Base-by-base conservation (phyloP, 2,888 invertebrate species). In the Orthosia gothica region DNA sequence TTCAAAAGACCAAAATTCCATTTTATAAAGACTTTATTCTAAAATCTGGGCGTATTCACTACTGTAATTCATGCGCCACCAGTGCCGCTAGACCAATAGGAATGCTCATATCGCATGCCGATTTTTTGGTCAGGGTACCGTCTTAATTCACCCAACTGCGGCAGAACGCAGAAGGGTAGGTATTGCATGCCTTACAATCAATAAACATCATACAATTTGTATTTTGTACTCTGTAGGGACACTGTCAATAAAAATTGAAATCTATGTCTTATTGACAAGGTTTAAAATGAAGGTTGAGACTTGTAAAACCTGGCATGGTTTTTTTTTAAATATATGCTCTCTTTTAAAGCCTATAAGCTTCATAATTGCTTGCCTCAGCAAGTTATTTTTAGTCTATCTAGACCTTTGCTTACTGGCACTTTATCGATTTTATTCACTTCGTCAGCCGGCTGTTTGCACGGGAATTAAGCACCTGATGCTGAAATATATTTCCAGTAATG, bases 361-460 rank as follows among this genome's bases (percentile, higher is more conserved):
- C 49, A 26, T 20, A 49, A 32, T 55, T 52, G 49, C 47, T 67
- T 45, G 59, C 40, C 50, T 18, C 20, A 49, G 52, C 12, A 18
- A 47, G 74, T 40, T 74, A 74, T 81, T 82, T 82, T 74, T 62
- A 82, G 54, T 18, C 49, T n/a, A 47, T 47, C 64, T 70, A 70
- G 54, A 55, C 32, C 54, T 32, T 65, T 67, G 55, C 49, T 68
- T 57, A 20, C n/a, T 71, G 47, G 55, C 13, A 26, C 9, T 59
- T 57, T 64, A 79, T 80, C 23, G 75, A 79, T 79, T 79, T 68
- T 69, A 61, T 80, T 61, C 52, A 40, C 59, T 26, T 52, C 16
- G 57, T 49, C 32, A 20, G 50, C 52, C 12, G 16, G 45, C 47
- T 47, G 32, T 55, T 76, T 63, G 54, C 49, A 52, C 26, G 66